Evolutionary conservation across 53 echinoderm and acorn worm genomes (phyloP), one percentile per base, ranked within the genome.

Genomic region (Actinopyga echinites): DNA sequence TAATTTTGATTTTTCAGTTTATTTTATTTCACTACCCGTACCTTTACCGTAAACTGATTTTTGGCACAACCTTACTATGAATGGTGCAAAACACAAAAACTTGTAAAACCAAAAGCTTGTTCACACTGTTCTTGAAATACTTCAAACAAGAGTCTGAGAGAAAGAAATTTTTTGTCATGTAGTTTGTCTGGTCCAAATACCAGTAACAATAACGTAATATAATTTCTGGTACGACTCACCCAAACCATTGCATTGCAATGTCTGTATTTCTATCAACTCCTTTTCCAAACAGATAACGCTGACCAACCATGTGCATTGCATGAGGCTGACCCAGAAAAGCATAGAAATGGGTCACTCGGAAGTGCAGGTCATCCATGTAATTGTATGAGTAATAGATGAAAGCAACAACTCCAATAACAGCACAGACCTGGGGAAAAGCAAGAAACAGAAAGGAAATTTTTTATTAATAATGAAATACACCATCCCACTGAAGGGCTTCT

Each of bases 321-420:
- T 96, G 96, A 8, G 96, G 64, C 24, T 93, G 93, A 30, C 96
- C 96, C 56, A 96, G 35, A 24, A 91, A 86, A 56, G 96, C 96
- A 62, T 93, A 96, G 79, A 89, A 85, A 65, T 93, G 96, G 12
- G 93, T 93, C 65, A 93, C 93, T 43, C 93, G 89, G 77, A 93
- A 96, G 86, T 93, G 93, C 30, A 96, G 88, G 59, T 93, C 89
- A 79, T 93, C 93, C 95, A 96, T 94, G 82, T 96, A 87, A 54
- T 87, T 86, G 87, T 96, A 96, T 83, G 96, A 84, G 69, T 91
- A 96, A 65, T 96, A 96, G 86, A 96, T 92, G 88, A 96, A 93
- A 57, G 78, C 79, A 22, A 86, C 83, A 21, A 91, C 87, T 40
- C 85, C 36, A 19, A 91, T 69, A 4, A 96, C 87, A 36, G 89